Base-by-base conservation (phyloP, 2,113 vertebrate species). In the Platichthys stellatus region DNA sequence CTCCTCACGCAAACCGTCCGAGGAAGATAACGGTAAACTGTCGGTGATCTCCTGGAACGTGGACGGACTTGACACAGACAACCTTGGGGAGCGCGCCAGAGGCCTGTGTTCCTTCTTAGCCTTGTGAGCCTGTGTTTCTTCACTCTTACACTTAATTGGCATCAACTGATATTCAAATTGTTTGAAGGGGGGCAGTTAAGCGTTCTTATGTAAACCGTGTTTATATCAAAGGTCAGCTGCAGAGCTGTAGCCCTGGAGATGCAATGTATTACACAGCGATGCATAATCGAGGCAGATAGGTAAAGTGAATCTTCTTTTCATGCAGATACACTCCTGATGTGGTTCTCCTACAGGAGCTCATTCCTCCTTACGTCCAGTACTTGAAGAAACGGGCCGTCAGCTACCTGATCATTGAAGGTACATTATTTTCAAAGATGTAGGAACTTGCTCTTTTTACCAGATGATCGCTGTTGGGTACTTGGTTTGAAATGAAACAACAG, bases 1-100 rank as follows among this genome's bases (percentile, higher is more conserved):
- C 2, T 92, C 92, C 5, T 4, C 79, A 35, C 15, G 3, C 17
- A 88, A 74, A 70, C 72, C 71, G 2, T 23, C 78, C 63, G 89
- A 80, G 15, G 26, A 63, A 61, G 95, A 97, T 7, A 93, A 93
- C 15, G 83, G 91, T 49, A 92, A 88, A 23, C 93, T 99, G 77
- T 96, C 95, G 0, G 69, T 99, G 59, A 91, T 99, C 78, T 95
- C 96, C 47, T 99, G 98, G 98, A 99, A 99, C 10, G 92, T 99
- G 45, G 97, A 98, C 64, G 98, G 97, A 20, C 90, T 99, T 71
- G 96, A 99, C 80, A 60, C 82, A 5, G 90, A 91, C 74, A 96
- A 94, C 75, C 73, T 96, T 9, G 84, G 23, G 11, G 97, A 98
- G 69, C 94, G 98, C 9, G 95, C 96, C 63, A 93, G 88, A 85